Conservation (phyloP, 2,113 vertebrate genomes). For the Bos javanicus region DNA sequence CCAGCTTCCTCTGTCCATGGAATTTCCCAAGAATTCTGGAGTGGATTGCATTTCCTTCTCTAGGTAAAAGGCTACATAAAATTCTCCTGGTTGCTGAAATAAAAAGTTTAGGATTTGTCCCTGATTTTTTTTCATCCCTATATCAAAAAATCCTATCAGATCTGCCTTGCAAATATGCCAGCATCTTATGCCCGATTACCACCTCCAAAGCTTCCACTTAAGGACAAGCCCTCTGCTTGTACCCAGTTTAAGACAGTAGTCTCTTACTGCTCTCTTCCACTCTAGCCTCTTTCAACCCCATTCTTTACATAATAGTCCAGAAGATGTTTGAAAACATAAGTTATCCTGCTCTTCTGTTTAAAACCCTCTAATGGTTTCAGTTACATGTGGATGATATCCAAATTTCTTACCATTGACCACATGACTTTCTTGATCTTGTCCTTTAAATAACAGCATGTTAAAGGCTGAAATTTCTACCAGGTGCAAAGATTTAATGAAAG, state of each 20-base stretch:
- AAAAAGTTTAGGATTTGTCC: neutral
- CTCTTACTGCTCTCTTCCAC: neutral
- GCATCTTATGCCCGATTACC: neutral
- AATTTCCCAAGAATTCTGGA: neutral
- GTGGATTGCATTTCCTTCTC: neutral
- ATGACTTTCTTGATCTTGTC: neutral
- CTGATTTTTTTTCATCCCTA: neutral
- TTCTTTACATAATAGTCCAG: neutral
- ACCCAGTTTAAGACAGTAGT: accelerated
- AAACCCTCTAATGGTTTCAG: neutral
- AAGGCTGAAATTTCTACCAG: neutral
- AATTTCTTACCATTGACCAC: neutral
- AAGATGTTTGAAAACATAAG: neutral
- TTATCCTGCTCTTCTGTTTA: neutral
- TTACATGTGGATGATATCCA: neutral
- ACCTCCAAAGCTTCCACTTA: neutral
- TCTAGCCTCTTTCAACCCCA: neutral
- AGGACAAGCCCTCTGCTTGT: neutral
- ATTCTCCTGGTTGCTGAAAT: neutral
- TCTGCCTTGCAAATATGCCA: neutral
- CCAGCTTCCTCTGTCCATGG: neutral
- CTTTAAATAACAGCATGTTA: neutral
- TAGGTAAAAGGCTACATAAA: neutral
- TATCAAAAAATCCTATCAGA: neutral
- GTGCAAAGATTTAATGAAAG: neutral